These are phyloP conservation scores for Gorilla gorilla DNA, from an alignment of 2,113 vertebrate species.

Conservation along the genomic window DNA sequence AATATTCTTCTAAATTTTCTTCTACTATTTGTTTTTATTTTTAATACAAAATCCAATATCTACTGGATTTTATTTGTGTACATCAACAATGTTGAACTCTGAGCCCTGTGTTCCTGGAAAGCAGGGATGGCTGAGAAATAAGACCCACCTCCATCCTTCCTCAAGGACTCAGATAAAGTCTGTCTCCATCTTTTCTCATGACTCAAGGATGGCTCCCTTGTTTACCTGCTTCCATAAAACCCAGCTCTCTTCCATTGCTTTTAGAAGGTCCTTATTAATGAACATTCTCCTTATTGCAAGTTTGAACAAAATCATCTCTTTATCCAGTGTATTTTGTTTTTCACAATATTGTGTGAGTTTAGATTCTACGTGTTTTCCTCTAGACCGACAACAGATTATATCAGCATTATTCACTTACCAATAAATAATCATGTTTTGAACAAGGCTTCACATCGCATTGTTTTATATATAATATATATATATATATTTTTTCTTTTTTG, in stretches of 20 bases:
- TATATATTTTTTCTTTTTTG: too few relatives aligned
- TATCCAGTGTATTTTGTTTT: neutral
- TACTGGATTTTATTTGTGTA: neutral
- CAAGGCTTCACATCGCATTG: neutral
- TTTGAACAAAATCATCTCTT: neutral
- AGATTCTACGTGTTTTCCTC: neutral
- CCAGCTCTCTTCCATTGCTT: neutral
- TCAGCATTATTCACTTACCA: neutral
- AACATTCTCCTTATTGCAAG: neutral
- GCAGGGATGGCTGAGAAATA: neutral
- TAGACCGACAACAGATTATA: neutral
- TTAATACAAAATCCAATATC: neutral
- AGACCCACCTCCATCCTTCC: neutral
- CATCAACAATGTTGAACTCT: neutral
- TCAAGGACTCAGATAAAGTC: neutral
- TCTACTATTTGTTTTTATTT: neutral
- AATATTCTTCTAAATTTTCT: constrained; percentile 16
- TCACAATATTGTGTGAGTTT: neutral
- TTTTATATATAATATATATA: too few relatives aligned
- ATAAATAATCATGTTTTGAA: neutral
- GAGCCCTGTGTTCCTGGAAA: neutral
- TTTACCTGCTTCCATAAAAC: neutral
- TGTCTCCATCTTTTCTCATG: neutral
- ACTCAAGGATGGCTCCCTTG: neutral
- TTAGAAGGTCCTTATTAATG: neutral